Conservation (phyloP, 2,113 vertebrate species). For the Panthera leo region DNA sequence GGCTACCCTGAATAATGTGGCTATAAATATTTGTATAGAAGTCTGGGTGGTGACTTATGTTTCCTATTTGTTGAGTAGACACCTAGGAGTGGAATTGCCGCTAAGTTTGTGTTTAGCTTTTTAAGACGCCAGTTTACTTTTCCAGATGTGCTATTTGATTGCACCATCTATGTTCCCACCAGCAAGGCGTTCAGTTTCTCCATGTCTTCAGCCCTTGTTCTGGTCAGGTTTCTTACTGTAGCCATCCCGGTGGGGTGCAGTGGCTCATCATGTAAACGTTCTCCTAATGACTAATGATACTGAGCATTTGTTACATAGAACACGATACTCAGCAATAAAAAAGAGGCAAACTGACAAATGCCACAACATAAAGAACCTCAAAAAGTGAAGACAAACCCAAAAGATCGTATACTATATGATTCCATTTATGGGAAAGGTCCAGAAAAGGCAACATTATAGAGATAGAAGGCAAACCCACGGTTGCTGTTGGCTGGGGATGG, state of each 20-base stretch:
- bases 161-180: no score
- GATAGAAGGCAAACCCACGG: background rate
- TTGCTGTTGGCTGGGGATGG: background rate
- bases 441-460: background rate
- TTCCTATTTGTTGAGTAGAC: background rate
- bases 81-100: background rate
- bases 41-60: background rate
- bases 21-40: background rate
- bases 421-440: background rate
- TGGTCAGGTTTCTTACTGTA: background rate
- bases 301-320: background rate
- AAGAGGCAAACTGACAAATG: background rate
- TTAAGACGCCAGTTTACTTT: background rate
- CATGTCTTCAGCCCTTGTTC: background rate
- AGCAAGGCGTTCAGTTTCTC: background rate
- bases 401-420: background rate
- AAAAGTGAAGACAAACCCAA: background rate
- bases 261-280: background rate
- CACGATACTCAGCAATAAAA: background rate
- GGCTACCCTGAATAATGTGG: background rate
- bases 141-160: rapidly evolving
- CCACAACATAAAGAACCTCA: background rate
- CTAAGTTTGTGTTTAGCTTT: background rate
- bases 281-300: background rate
- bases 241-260: no score